Evolutionary conservation across 2,797 vertebrate genomes (phyloP).

Genomic region (Takifugu rubripes): DNA sequence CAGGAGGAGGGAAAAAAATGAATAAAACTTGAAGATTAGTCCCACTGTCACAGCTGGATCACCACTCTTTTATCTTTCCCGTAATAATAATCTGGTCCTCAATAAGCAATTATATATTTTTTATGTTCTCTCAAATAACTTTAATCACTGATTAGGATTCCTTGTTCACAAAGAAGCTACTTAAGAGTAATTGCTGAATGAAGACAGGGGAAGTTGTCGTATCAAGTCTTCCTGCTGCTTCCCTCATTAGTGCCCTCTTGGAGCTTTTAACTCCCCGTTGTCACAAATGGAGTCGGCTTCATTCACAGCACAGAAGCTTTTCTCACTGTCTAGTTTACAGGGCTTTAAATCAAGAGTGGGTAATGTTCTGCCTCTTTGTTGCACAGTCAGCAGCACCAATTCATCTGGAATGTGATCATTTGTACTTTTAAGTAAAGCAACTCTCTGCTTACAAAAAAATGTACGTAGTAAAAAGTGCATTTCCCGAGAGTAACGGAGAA

Average conservation of each 20-base stretch:
- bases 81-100: conserved; percentile 83
- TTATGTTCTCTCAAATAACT: conserved; percentile 85
- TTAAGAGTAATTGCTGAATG: conserved; percentile 95
- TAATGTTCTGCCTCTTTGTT: no score
- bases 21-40: conserved; percentile 52
- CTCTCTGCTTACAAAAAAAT: not conserved
- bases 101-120: conserved; percentile 89
- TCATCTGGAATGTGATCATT: no score
- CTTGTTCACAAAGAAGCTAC: conserved; percentile 87
- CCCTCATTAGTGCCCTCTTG: conserved; percentile 73
- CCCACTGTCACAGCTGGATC: conserved; percentile 51
- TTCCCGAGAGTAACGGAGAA: no score
- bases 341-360: conserved; percentile 26
- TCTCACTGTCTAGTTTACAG: conserved; percentile 30
- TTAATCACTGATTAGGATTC: conserved; percentile 96
- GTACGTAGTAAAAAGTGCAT: conserved; percentile 9
- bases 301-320: conserved; percentile 71
- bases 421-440: no score
- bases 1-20: conserved; percentile 35
- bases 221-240: conserved; percentile 92
- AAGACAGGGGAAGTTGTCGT: conserved; percentile 89
- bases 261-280: conserved; percentile 60
- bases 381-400: no score
- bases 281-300: conserved; percentile 70
- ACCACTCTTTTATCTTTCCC: conserved; percentile 78